Base-by-base conservation (phyloP, 2,113 vertebrate species). In the Oryzias melastigma region DNA sequence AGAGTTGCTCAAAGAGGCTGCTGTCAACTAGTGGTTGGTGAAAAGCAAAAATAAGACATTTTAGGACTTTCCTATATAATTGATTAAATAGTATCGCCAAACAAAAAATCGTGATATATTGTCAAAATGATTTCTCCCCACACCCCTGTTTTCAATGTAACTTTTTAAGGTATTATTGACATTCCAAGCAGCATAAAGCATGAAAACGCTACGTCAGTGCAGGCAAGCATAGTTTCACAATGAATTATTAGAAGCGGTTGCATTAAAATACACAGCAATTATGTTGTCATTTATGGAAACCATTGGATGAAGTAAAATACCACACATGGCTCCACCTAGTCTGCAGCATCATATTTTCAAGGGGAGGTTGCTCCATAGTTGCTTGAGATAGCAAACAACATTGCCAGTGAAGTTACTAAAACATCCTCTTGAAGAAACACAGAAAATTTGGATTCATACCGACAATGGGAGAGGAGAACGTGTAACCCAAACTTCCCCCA, bases 401-500 rank as follows among this genome's bases (percentile, higher is more conserved):
- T 70, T 14, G 52, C 42, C 29, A 13, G 35, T 19, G 51, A 18
- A 44, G n/a, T 42, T 24, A n/a, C 8, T n/a, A 48, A 19, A 18
- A 5, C 20, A 22, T 50, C 22, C 5, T 54, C 18, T 62, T 51
- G 8, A 49, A 71, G 68, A 44, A 29, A 0, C 4, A 15, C 5
- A 0, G 8, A 20, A 47, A 59, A 47, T 4, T 6, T 12, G 45
- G 53, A 35, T 66, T 25, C 20, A 25, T 8, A 42, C 40, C 6
- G 46, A 22, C 42, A 45, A n/a, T 7, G 10, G 15, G 5, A 58
- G 12, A 22, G 44, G 19, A 70, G 17, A 64, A 5, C 18, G 20
- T 25, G 20, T 54, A 42, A 59, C 27, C n/a, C 52, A 52, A 27
- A 29, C 77, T 84, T 83, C 77, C 82, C 35, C 52, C 47, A 52